Evolutionary conservation across 2,113 vertebrate species (phyloP), one percentile per base, ranked within the genome.

Genomic region (Stegostoma tigrinum): DNA sequence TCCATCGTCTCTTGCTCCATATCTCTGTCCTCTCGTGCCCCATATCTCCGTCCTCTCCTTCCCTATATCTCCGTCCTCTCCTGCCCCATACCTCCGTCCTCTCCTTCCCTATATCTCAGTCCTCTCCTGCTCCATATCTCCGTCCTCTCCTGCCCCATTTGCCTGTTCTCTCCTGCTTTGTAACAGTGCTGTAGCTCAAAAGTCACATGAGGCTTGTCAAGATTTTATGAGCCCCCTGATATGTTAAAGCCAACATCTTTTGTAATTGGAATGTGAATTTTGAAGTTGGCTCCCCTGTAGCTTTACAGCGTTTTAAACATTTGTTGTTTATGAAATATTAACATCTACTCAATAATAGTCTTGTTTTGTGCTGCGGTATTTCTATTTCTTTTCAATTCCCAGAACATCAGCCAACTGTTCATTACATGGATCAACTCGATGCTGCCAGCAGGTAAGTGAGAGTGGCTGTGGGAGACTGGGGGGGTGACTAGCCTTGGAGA

Each of bases 241-340:
- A 34, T 91, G 34, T 66, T 66, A 91, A 64, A 64, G 64, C 61
- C 15, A 91, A 38, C 89, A 38, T 91, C 89, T 38, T 91, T 66
- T n/a, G 34, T 91, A 91, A 91, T 91, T 91, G 61, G 89, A 21
- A 66, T n/a, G 17, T 91, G 34, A 66, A 66, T 38, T 66, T 91
- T 17, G 38, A 91, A 55, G n/a, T 6, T 90, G 5, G 55, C 52
- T 55, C 89, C 87, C 89, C 89, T 66, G 89, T 91, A 91, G 89
- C 17, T 66, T 91, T 64, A 66, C 89, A 91, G 66, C 89, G 38
- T 91, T 64, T 66, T 91, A 34, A 91, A 91, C 89, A 91, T n/a
- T 34, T 34, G 89, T 66, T 91, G 55, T 64, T 91, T 91, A 91
- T 91, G n/a, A 91, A 91, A 91, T 91, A 91, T 91, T 91, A 91